Conservation (phyloP, 2,888 invertebrate species). For the Seira ritae region DNA sequence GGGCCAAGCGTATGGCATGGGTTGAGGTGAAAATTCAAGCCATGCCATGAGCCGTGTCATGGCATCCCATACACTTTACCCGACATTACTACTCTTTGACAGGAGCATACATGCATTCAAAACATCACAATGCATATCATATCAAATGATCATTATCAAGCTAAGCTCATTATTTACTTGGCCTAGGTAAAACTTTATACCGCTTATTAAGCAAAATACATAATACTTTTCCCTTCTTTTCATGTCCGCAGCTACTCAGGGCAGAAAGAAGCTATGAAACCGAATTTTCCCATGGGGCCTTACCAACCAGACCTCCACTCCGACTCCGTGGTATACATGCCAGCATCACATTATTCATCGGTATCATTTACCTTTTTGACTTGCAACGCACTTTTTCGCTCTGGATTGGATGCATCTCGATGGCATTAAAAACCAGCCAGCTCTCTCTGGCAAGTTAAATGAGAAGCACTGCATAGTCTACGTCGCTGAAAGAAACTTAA, state of each 20-base stretch:
- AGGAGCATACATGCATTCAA: neutral
- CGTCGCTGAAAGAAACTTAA: slow-evolving; percentile 27
- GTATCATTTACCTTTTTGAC: slow-evolving; percentile 39
- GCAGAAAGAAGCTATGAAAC: too few species aligned
- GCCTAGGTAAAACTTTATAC: slow-evolving; percentile 26
- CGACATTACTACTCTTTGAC: neutral
- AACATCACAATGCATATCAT: slow-evolving; percentile 15
- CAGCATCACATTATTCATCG: slow-evolving; percentile 28
- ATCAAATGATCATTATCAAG: slow-evolving; percentile 49
- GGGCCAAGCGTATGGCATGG: slow-evolving; percentile 6
- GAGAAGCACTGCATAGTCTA: too few species aligned
- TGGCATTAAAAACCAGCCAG: neutral
- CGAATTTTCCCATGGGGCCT: slow-evolving; percentile 9
- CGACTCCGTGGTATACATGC: neutral
- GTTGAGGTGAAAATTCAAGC: slow-evolving; percentile 36
- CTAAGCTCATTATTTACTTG: slow-evolving; percentile 16
- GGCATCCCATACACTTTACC: slow-evolving; percentile 5
- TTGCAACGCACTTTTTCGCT: too few species aligned
- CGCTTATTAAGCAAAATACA: slow-evolving; percentile 10
- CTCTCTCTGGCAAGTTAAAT: neutral
- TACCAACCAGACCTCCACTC: too few species aligned
- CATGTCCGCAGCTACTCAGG: too few species aligned
- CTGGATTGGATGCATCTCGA: neutral
- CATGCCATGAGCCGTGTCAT: slow-evolving; percentile 17
- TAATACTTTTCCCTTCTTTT: too few species aligned